Evolutionary conservation across 2,888 invertebrate species (phyloP), one percentile per base, ranked within the genome.

Genomic region (Onthophagus sagittarius): DNA sequence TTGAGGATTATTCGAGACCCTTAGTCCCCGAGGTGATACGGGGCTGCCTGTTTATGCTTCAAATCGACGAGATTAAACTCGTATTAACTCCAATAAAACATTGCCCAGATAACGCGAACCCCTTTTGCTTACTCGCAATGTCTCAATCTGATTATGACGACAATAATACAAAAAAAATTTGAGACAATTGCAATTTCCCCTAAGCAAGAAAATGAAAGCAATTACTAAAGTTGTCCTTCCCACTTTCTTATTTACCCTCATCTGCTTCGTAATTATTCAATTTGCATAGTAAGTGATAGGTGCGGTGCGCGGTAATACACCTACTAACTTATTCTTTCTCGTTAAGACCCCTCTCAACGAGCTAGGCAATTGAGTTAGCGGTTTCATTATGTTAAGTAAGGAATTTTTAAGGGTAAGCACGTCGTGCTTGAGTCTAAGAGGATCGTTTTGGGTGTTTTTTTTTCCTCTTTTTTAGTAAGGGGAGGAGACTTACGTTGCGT

Each of bases 281-380:
- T 80, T 79, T 79, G 77, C 74, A 31, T 75, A 76, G 77, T 79
- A 77, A 77, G 76, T 63, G 70, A 71, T 62, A 39, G 69, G 62
- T 71, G 75, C 75, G 74, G 74, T 76, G 71, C 71, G 73, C 74
- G 32, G 31, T 53, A 53, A 53, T 53, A 53, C 74, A 77, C 77
- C 81, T 80, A 81, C 81, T 81, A 82, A 81, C 80, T 83, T 81
- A 82, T 83, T 83, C 82, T 82, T 83, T 83, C 82, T 82, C 82
- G 81, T 82, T 83, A 82, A 80, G 62, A 72, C 65, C 31, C 23
- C 71, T 13, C 64, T 13, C 62, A 23, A 31, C 62, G 32, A 32
- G n/a, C 78, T 79, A 76, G 78, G 79, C 80, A 83, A 83, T 83
- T 81, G 80, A 82, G 82, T 82, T 83, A 82, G 79, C 79, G 79